Evolutionary conservation across 2,113 vertebrate genomes (phyloP), one percentile per base, ranked within the genome.

Genomic region (Phaethornis superciliosus): DNA sequence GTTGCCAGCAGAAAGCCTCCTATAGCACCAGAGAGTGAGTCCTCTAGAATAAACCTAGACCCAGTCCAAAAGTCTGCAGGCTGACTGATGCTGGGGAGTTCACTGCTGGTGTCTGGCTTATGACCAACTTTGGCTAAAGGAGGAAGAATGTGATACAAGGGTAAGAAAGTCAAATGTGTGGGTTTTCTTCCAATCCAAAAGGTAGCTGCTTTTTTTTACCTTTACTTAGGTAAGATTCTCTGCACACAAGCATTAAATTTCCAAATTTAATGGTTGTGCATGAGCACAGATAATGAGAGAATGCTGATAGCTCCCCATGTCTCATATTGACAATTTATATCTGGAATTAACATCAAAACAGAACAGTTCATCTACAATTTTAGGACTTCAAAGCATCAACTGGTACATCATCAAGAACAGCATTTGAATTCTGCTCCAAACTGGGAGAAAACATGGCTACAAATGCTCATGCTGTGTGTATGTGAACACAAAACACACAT

Each of bases 241-340:
- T 85, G 94, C 44, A 54, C 51, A 91, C 81, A 94, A 87, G 44
- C 71, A 96, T 67, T 94, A 69, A 68, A 90, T 84, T 92, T 65
- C 30, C 86, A 88, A 96, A 91, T 91, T 56, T 72, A 93, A 92
- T 81, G 77, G 42, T 85, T 84, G 88, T 64, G 62, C 52, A 89
- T 23, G 30, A 88, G 81, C 60, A 93, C 93, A 97, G 97, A 94
- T 94, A 83, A 96, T 96, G 94, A 95, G 37, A 95, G 95, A 97
- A 97, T 96, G 96, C 90, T 93, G 78, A 49, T 10, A 83, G 90
- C 85, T 97, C 93, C 96, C 95, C 95, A 44, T 33, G 40, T 49
- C 56, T 88, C 40, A 37, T 26, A 69, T 21, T 60, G 56, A 88
- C 56, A 19, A 83, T 88, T 68, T 77, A 14, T 14, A 75, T 40